Conservation (phyloP, 2,888 invertebrate species). For the Eucera pruinosa region DNA sequence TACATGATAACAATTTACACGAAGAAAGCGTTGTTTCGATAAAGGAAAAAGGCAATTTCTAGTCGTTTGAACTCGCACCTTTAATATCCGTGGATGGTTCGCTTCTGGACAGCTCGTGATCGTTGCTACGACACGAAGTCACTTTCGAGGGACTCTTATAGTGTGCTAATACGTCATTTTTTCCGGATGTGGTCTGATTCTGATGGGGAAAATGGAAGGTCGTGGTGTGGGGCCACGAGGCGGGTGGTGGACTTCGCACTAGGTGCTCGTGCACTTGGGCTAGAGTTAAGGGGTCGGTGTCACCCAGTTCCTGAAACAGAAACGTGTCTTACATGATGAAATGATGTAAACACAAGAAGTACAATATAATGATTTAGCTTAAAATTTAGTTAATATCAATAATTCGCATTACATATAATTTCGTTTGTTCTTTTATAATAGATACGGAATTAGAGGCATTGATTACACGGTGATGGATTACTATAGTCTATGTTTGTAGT, state of each 20-base stretch:
- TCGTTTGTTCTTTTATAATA: no score
- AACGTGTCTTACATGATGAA: background rate
- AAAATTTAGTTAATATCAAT: no score
- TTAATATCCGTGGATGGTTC: conserved; percentile 80
- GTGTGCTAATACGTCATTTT: conserved; percentile 69
- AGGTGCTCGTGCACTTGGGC: conserved; percentile 93
- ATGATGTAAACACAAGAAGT: no score
- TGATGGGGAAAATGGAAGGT: conserved; percentile 86
- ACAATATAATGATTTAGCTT: no score
- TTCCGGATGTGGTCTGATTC: conserved; percentile 58
- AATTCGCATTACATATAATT: no score
- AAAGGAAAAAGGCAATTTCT: background rate
- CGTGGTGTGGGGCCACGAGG: conserved; percentile 89
- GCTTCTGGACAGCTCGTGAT: conserved; percentile 79
- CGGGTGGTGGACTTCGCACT: conserved; percentile 93
- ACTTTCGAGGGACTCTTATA: conserved; percentile 78
- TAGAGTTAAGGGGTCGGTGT: conserved; percentile 90
- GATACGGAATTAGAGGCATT: no score
- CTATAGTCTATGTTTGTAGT: no score
- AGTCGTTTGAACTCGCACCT: conserved; percentile 70
- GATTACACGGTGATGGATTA: no score
- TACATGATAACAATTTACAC: background rate
- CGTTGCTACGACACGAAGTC: conserved; percentile 71
- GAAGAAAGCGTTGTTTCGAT: background rate
- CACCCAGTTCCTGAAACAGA: conserved; percentile 82